Evolutionary conservation across 1,140 invertebrate species (phyloP), one percentile per base, ranked within the genome.

Genomic region (Caenorhabditis inopinata): DNA sequence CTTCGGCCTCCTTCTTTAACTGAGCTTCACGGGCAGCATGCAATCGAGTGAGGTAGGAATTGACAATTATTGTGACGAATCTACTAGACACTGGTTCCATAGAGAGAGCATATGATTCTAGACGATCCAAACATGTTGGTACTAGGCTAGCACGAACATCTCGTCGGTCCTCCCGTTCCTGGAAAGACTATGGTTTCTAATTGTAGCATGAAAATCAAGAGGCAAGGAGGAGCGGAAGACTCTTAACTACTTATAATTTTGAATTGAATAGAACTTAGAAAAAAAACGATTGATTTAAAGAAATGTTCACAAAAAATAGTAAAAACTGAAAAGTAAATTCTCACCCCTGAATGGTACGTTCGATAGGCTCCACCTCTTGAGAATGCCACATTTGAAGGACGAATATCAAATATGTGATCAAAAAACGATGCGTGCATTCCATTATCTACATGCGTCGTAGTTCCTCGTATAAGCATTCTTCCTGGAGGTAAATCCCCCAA

Each of bases 121-220:
- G 21, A n/a, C 85, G 76, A 27, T 83, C 85, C 14, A 86, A 16
- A 42, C 82, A 83, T n/a, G 74, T 83, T 4, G 86, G 85, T 12
- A 87, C 75, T 42, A 38, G 58, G 48, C 35, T 79, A 23, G 78
- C 73, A 48, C 62, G 58, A 6, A 74, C 32, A 38, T 68, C 58
- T n/a, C 58, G 68, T 7, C 78, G 42, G 4, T 74, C 51, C 7
- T 75, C 73, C 12, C 58, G 45, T 32, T 47, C 78, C 38, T 79
- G 46, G 14, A 42, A 51, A 32, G 38, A 42, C 5, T 7, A 42
- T 42, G 3, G 58, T 32, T 6, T 7, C 12, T 25, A 68, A 68
- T 68, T 51, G 58, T 16, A 25, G 58, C 27, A 5, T n/a, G n/a
- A n/a, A n/a, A n/a, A n/a, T n/a, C n/a, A n/a, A n/a, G n/a, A n/a